Base-by-base conservation (phyloP, 2,113 vertebrate species). In the Eidolon helvum region DNA sequence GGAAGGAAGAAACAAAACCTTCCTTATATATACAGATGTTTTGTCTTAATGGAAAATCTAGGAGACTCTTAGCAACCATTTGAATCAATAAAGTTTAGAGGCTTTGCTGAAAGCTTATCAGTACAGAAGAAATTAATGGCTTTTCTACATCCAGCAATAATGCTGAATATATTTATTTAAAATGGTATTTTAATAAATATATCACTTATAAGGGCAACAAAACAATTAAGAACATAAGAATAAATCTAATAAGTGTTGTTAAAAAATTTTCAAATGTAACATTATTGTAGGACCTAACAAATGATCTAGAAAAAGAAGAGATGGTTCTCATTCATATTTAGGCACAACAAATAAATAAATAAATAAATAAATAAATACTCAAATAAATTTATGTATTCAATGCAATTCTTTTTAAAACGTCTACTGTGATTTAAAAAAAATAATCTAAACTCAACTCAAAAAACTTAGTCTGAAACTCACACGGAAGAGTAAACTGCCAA, bases 161-260 rank as follows among this genome's bases (percentile, higher is more conserved):
- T 8, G 14, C 11, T 50, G 14, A 15, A 50, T 50, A 50, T 50
- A 14, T 50, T 50, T 50, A 48, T 95, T 55, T 40, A 88, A 82
- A 78, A 66, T 86, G 15, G 30, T 90, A 94, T 88, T 92, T 95
- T 91, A 48, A 75, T 85, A 88, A 90, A 69, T 43, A 43, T 43
- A 43, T 43, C 74, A 26, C 84, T 96, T 69, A 74, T 1, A 79
- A 91, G 75, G 75, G 4, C 19, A 85, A 77, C 40, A 65, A 96
- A 90, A 21, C 35, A 90, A 87, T 15, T 45, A 90, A 80, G 24
- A 59, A 40, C 19, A 66, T 11, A 66, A 77, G 18, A 79, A 96
- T 63, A 90, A 74, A 90, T 75, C 26, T 85, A 59, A 74, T 63
- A 55, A 65, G 14, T 95, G 4, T 10, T 83, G 2, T n/a, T 94